Evolutionary conservation across 2,113 vertebrate species (phyloP).

Genomic region (Baryphthengus martii): DNA sequence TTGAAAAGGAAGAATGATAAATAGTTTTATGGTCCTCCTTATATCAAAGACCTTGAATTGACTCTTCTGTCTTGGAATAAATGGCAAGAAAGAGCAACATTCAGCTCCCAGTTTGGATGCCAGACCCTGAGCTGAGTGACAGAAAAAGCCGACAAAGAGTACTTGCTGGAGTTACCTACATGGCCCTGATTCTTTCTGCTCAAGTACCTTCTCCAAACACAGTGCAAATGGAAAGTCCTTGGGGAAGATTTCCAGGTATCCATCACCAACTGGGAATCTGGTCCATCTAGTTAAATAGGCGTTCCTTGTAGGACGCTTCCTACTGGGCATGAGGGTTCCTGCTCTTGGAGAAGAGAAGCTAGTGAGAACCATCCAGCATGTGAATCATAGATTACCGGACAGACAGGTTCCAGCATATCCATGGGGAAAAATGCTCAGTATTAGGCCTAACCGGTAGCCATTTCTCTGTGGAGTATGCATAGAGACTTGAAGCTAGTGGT

Average conservation of each 20-base stretch:
- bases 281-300: neutral
- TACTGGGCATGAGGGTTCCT: neutral
- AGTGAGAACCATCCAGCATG: neutral
- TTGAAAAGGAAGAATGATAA: neutral
- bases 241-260: neutral
- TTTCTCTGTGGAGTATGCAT: neutral
- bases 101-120: neutral
- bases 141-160: neutral
- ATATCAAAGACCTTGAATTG: neutral
- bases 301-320: neutral
- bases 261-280: neutral
- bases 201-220: neutral
- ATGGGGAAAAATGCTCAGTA: accelerated
- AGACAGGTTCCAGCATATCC: neutral
- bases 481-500: too few species aligned
- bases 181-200: neutral
- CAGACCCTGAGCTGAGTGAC: neutral
- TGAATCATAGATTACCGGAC: neutral
- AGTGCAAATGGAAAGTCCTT: neutral
- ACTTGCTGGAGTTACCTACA: neutral
- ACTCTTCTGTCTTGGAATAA: neutral
- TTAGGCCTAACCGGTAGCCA: neutral
- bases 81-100: neutral
- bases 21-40: neutral
- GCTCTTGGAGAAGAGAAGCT: neutral